Evolutionary conservation across 2,797 vertebrate genomes (phyloP).

Genomic region (Manis javanica): DNA sequence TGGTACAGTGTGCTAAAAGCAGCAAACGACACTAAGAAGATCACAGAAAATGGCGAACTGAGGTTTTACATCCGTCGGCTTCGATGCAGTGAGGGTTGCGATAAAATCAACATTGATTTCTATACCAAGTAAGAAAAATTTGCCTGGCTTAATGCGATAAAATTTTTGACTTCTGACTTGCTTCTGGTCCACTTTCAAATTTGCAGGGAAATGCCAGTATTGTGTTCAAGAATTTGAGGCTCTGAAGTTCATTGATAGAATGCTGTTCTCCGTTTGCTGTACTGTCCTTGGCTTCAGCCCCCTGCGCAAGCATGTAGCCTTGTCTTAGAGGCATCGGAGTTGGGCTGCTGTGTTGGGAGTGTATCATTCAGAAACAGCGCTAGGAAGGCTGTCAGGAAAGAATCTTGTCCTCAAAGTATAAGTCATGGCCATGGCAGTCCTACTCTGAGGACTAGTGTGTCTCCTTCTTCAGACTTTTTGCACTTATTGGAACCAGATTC

Average conservation of each 20-base stretch:
- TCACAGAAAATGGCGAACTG: not conserved
- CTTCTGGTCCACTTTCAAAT: not conserved
- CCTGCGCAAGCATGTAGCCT: fast-evolving
- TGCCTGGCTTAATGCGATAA: too few species aligned
- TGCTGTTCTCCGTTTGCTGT: not conserved
- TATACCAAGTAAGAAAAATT: not conserved
- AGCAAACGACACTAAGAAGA: fast-evolving
- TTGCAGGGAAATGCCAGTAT: not conserved
- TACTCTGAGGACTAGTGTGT: not conserved
- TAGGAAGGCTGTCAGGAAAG: not conserved
- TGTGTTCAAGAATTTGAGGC: not conserved
- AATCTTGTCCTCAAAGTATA: too few species aligned
- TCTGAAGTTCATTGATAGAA: not conserved
- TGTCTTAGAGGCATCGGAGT: not conserved
- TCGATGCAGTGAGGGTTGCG: fast-evolving
- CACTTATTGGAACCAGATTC: too few species aligned
- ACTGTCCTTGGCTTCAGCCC: fast-evolving
- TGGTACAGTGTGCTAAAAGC: not conserved
- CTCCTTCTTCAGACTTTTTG: too few species aligned
- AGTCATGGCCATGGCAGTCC: not conserved
- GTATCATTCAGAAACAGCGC: too few species aligned
- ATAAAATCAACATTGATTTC: fast-evolving
- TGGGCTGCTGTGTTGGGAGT: fast-evolving
- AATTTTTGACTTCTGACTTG: too few species aligned
- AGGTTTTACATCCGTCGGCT: fast-evolving